Percentiles rank a stretch among this genome's conserved stretches.
Conservation (phyloP, 2,113 vertebrate species). For the Clarias batrachus region DNA sequence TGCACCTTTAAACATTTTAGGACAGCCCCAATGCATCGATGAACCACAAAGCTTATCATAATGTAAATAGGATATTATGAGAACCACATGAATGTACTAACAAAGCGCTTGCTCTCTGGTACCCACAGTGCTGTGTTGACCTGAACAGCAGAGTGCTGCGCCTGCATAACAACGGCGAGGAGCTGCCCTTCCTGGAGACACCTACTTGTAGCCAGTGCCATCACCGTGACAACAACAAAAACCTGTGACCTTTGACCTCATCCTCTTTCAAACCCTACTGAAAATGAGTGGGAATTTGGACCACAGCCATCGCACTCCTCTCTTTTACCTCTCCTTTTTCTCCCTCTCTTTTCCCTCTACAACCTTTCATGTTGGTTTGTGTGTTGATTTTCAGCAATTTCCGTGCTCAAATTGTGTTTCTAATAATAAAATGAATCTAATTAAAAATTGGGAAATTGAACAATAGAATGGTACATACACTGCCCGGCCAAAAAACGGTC, state of each 20-base stretch:
- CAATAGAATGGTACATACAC: neutral
- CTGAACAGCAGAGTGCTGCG: conserved; percentile 78
- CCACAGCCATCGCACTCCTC: conserved; percentile 35
- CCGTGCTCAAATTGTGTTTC: conserved; percentile 56
- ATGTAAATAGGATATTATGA: no score
- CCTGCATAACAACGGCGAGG: conserved; percentile 73
- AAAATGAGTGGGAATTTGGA: conserved; percentile 44
- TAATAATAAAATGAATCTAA: neutral
- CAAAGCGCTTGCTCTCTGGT: conserved; percentile 7
- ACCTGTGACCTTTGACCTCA: conserved; percentile 67
- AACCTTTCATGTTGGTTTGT: conserved; percentile 59
- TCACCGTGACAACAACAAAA: conserved; percentile 70
- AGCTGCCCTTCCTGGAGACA: conserved; percentile 83
- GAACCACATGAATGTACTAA: neutral
- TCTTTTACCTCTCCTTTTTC: neutral
- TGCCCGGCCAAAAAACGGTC: no score
- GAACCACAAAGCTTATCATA: neutral
- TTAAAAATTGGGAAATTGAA: neutral
- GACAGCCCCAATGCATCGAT: neutral
- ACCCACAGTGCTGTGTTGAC: conserved; percentile 83
- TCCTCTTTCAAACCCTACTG: neutral
- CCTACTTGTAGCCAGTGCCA: conserved; percentile 62
- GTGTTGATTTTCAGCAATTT: conserved; percentile 51
- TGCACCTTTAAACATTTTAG: neutral
- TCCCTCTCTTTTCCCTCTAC: conserved; percentile 45